Conservation (phyloP, 2,888 invertebrate species). For the Athrips mouffetella region DNA sequence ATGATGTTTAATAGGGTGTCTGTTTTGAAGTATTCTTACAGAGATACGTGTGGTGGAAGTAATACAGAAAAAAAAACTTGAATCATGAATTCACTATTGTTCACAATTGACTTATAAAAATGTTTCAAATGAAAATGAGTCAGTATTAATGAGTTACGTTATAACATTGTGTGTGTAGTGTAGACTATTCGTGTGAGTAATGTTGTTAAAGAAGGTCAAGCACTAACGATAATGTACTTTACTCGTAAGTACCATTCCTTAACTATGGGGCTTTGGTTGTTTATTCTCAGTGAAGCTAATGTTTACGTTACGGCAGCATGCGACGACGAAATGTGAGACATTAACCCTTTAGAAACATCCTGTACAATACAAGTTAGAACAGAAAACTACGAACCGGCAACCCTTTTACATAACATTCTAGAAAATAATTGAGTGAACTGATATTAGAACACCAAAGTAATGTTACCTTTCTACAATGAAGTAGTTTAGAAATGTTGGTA, state of each 20-base stretch:
- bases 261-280: neutral
- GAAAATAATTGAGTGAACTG: neutral
- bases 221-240: slow-evolving; percentile 4
- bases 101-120: neutral
- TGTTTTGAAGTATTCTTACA: too few species aligned
- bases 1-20: neutral
- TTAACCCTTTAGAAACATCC: neutral
- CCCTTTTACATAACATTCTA: neutral
- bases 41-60: too few species aligned
- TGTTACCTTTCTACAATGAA: neutral
- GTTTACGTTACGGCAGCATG: neutral
- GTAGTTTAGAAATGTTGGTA: neutral
- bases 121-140: neutral
- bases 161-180: neutral
- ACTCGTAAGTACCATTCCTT: slow-evolving; percentile 1
- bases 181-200: slow-evolving; percentile 1
- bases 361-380: neutral
- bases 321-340: neutral
- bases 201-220: slow-evolving; percentile 6
- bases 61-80: too few species aligned
- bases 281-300: neutral
- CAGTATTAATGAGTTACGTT: neutral
- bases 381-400: neutral
- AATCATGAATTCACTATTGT: too few species aligned
- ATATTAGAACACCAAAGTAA: neutral